Percentiles rank a stretch among this genome's conserved stretches.
Conservation (phyloP, 2,888 invertebrate genomes). For the Tipula confusa region DNA sequence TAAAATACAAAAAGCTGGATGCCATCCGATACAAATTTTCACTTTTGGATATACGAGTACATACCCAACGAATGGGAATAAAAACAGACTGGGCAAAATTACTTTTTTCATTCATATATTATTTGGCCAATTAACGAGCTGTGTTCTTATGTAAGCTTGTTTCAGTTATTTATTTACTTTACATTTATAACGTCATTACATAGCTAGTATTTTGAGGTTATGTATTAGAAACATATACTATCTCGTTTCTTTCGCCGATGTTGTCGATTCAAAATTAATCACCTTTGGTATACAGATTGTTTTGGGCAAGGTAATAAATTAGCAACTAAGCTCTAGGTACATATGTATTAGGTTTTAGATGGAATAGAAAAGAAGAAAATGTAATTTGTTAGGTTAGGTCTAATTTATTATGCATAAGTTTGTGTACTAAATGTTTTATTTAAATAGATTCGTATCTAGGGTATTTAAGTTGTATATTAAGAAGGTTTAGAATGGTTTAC, state of each 20-base stretch:
- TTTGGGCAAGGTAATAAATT: not conserved
- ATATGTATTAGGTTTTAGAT: not conserved
- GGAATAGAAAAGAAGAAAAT: not conserved
- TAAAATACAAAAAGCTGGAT: not conserved
- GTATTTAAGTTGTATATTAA: no score
- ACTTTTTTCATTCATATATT: not conserved
- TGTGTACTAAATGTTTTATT: not conserved
- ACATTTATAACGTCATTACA: not conserved
- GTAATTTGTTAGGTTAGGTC: not conserved
- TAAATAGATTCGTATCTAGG: not conserved
- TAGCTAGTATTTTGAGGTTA: not conserved
- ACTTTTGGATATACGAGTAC: not conserved
- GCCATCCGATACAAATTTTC: not conserved
- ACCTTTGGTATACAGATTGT: not conserved
- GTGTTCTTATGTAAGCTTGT: not conserved
- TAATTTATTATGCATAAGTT: not conserved
- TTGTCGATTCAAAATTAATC: not conserved
- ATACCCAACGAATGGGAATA: not conserved
- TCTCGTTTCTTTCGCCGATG: no score
- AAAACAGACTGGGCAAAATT: no score
- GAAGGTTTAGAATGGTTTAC: no score
- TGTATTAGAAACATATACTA: not conserved
- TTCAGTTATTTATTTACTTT: constrained; percentile 4
- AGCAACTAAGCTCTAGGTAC: not conserved
- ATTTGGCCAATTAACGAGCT: not conserved